Base-by-base conservation (phyloP, 2,797 vertebrate genomes). In the Lateolabrax maculatus region DNA sequence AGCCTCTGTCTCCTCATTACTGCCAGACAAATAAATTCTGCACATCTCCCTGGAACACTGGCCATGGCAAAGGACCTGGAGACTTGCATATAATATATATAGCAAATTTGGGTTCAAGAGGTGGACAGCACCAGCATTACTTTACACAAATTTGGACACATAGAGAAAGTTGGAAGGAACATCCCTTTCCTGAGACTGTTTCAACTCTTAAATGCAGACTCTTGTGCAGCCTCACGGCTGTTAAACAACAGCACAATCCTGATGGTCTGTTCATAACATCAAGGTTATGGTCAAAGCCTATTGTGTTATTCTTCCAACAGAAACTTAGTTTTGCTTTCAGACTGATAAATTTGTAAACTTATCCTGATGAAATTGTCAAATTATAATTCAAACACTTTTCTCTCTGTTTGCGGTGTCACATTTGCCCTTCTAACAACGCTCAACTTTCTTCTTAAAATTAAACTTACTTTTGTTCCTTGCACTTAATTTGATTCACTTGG, bases 1-100 rank as follows among this genome's bases (percentile, higher is more conserved):
- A 39, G 71, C 86, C 85, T 90, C 71, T 75, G 44, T 80, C 79
- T 80, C 51, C 90, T 91, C 85, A 91, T 93, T 94, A 92, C 82
- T 70, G 85, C 75, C 84, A 86, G 79, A 86, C 86, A 87, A 91
- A 92, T 85, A 83, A 90, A 88, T 83, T 46, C 75, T 41, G 64
- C 55, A 83, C 75, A 76, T 81, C 61, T 75, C 65, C 36, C 75
- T 74, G 70, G 57, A 84, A 85, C 65, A 31, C 0, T 65, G 79
- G 77, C 65, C 27, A 4, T 41, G 63, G 53, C 6, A 3, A 79
- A 69, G 74, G 76, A 86, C 75, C 71, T n/a, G n/a, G n/a, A n/a
- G n/a, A n/a, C n/a, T n/a, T n/a, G n/a, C n/a, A n/a, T n/a, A n/a
- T n/a, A n/a, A n/a, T n/a, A n/a, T n/a, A n/a, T n/a, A n/a, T 66